Evolutionary conservation across 2,888 invertebrate species (phyloP).

Genomic region (Alentia gelatinosa): DNA sequence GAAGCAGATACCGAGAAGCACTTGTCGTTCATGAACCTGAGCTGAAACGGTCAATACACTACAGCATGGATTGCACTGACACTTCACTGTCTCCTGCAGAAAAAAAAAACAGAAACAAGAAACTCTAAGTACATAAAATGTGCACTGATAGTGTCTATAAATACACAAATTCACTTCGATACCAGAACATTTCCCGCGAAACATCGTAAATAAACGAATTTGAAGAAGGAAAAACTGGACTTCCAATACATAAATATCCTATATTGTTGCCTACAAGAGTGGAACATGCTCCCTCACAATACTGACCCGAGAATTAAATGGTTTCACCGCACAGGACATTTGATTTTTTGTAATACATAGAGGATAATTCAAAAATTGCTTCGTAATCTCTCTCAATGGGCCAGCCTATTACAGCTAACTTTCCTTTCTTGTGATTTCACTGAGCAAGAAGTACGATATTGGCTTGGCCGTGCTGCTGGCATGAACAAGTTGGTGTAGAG

Average conservation of each 20-base stretch:
- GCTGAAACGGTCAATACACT: not conserved
- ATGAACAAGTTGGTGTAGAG: too few species aligned
- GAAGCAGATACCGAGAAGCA: not conserved
- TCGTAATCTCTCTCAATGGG: too few species aligned
- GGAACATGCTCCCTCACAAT: not conserved
- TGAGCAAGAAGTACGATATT: too few species aligned
- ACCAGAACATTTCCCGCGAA: not conserved
- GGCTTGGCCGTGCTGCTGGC: too few species aligned
- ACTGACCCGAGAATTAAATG: not conserved
- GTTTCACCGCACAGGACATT: not conserved
- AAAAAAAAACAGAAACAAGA: not conserved
- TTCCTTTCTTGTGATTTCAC: too few species aligned
- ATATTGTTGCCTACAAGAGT: too few species aligned
- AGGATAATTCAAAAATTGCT: not conserved
- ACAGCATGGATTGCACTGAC: not conserved
- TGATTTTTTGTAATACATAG: not conserved
- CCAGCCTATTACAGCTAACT: too few species aligned
- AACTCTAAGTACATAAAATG: not conserved
- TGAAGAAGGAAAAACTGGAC: not conserved
- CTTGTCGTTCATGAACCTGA: constrained; percentile 10
- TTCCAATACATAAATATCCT: not conserved
- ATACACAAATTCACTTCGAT: not conserved
- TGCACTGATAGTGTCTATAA: not conserved
- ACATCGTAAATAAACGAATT: not conserved
- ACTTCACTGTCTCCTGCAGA: not conserved